phyloP scores from a whole-genome alignment of 2,888 invertebrate genomes.

The Phaedon cochleariae region DNA sequence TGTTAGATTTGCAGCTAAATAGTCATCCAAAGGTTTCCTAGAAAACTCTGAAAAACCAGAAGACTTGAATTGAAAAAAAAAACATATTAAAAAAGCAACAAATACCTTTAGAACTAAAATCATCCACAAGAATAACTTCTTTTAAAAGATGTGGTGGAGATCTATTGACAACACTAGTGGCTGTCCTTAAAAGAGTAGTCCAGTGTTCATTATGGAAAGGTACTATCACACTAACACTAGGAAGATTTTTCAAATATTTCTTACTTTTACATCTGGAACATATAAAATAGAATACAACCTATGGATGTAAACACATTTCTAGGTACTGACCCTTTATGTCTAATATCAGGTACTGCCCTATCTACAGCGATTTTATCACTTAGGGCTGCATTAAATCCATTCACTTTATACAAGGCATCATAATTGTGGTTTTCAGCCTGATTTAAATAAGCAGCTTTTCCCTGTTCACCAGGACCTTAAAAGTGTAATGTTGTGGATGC shows the following conservation, averaged over 20 bases:
- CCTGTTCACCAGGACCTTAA: slow-evolving; percentile 81
- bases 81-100: too few relatives aligned
- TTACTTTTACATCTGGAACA: slow-evolving; percentile 70
- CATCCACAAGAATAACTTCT: slow-evolving; percentile 91
- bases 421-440: slow-evolving; percentile 70
- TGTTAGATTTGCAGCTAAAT: slow-evolving; percentile 72
- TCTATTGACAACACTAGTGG: slow-evolving; percentile 82
- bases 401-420: slow-evolving; percentile 78
- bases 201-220: slow-evolving; percentile 96
- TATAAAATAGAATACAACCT: background rate
- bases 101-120: slow-evolving; percentile 78
- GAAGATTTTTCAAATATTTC: slow-evolving; percentile 74
- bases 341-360: slow-evolving; percentile 81
- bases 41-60: slow-evolving; percentile 68
- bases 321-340: slow-evolving; percentile 66
- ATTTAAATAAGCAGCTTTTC: slow-evolving; percentile 70
- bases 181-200: slow-evolving; percentile 83
- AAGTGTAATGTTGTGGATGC: too few relatives aligned
- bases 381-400: slow-evolving; percentile 92
- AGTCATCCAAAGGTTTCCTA: slow-evolving; percentile 78
- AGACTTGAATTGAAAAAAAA: too few relatives aligned
- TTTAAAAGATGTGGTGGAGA: slow-evolving; percentile 81
- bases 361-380: slow-evolving; percentile 92
- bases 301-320: background rate
- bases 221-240: slow-evolving; percentile 87